These are phyloP conservation scores for Okamejei kenojei DNA, from an alignment of 2,797 vertebrate genomes.

Conservation along the genomic window DNA sequence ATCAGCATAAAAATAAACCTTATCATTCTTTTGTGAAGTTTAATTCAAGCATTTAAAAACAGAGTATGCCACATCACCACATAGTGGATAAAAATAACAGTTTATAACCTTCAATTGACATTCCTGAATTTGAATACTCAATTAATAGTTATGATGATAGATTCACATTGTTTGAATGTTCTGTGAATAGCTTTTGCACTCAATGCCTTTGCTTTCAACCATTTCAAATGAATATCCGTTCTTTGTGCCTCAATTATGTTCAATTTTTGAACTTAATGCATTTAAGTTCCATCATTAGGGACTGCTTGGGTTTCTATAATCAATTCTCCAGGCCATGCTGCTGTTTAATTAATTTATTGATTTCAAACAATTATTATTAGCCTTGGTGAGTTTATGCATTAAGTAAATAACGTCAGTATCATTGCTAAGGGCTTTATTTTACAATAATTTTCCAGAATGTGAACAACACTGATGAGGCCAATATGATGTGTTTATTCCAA, in stretches of 20 bases:
- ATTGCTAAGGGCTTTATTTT: too few relatives aligned
- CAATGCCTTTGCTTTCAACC: neutral
- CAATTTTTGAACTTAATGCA: too few relatives aligned
- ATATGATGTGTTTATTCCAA: neutral
- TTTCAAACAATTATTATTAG: too few relatives aligned
- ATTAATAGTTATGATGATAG: too few relatives aligned
- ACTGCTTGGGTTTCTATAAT: too few relatives aligned
- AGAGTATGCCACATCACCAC: neutral
- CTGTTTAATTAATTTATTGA: too few relatives aligned
- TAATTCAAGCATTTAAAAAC: neutral
- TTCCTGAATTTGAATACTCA: neutral
- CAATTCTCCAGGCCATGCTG: too few relatives aligned
- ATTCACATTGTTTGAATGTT: neutral
- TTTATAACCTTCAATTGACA: neutral
- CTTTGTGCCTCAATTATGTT: neutral
- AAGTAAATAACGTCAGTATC: too few relatives aligned
- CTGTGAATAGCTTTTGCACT: neutral
- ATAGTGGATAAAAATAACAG: neutral
- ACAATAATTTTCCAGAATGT: too few relatives aligned
- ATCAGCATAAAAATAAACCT: neutral
- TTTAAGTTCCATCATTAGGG: too few relatives aligned
- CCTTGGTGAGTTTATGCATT: too few relatives aligned
- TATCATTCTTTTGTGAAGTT: neutral
- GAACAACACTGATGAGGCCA: neutral
- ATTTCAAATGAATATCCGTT: neutral